Percentiles rank a stretch among this genome's conserved stretches.
phyloP scores from a whole-genome alignment of 2,113 vertebrate species.

The Phyllostomus hastatus region DNA sequence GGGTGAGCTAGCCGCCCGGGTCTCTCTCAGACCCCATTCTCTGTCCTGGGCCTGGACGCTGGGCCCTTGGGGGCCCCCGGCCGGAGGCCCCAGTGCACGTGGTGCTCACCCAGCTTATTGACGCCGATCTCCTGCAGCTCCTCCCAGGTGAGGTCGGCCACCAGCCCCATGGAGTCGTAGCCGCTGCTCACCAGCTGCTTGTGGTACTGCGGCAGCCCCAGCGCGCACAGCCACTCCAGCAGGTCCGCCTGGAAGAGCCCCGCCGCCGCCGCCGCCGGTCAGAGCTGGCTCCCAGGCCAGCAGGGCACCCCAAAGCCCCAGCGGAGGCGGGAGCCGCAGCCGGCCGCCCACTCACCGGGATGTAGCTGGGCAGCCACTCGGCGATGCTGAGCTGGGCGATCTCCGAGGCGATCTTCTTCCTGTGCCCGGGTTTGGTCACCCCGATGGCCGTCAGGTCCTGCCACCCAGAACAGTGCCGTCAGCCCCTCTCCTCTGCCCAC shows the following conservation, averaged over 20 bases:
- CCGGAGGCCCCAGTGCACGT: background rate
- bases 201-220: constrained; percentile 94
- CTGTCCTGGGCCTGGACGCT: background rate
- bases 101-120: constrained; percentile 91
- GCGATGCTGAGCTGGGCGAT: constrained; percentile 93
- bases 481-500: background rate
- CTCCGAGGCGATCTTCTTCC: constrained; percentile 96
- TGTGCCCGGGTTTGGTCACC: constrained; percentile 95
- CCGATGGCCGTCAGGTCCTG: constrained; percentile 97
- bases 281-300: background rate
- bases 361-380: constrained; percentile 95
- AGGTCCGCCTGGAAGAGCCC: constrained; percentile 84
- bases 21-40: background rate
- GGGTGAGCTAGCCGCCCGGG: background rate
- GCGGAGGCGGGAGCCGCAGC: fast-evolving
- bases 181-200: constrained; percentile 93
- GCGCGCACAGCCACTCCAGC: constrained; percentile 93
- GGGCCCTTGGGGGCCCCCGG: fast-evolving
- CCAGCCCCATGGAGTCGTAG: constrained; percentile 94
- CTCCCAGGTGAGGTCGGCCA: constrained; percentile 95
- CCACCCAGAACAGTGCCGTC: background rate
- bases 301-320: background rate
- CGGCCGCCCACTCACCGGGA: constrained; percentile 84
- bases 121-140: constrained; percentile 97
- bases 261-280: background rate